Evolutionary conservation across 2,113 vertebrate genomes (phyloP), one percentile per base, ranked within the genome.

Genomic region (Taurulus bubalis): DNA sequence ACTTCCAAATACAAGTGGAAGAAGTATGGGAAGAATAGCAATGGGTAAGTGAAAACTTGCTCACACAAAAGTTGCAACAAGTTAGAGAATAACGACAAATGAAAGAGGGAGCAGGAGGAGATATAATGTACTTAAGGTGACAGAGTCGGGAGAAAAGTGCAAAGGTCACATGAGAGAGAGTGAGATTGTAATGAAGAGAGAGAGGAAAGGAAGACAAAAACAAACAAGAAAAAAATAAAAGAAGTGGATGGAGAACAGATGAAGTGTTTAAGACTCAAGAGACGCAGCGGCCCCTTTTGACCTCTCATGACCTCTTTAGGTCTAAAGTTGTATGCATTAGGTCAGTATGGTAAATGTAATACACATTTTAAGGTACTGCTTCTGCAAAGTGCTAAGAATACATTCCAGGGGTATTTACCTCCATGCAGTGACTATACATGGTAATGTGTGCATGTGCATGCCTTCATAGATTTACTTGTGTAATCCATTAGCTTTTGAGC

Each of bases 1-100:
- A 65, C 65, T 26, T 75, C 55, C n/a, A 56, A 77, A 83, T 75
- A 40, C 26, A 69, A 79, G 86, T 51, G 42, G 34, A 71, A 42
- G 22, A 75, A 87, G n/a, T 64, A 47, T 3, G n/a, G 42, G 20
- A 51, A 15, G 26, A 62, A 75, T 34, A 32, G 24, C 2, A 8
- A 4, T 32, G 24, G 34, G 2, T 24, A 65, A 15, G 6, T 15
- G 20, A 26, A 22, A 68, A 58, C 42, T 2, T 60, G 56, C 63
- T 18, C 18, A 71, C 24, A 73, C 6, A 58, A 59, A 63, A 49
- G 9, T 18, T 65, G 40, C 15, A 28, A 62, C 12, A 22, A n/a
- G 30, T 56, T 64, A 24, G 22, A 24, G 18, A 70, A 71, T 24
- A 36, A 47, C 34, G 28, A n/a, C 20, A 28, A 28, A 71, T 15